Evolutionary conservation across 2,888 invertebrate species (phyloP).

Genomic region (Pyrochroa serraticornis): DNA sequence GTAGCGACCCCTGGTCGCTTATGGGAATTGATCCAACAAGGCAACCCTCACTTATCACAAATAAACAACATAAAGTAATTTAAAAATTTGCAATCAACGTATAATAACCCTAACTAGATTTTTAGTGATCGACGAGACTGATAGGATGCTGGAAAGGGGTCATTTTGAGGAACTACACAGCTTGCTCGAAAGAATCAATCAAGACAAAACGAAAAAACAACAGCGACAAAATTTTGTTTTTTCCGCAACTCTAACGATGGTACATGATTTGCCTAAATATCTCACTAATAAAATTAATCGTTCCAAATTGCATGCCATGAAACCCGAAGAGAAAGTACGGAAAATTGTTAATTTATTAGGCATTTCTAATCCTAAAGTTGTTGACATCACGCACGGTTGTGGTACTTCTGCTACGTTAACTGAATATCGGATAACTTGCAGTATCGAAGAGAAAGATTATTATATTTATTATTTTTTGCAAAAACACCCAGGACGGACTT

Average conservation of each 20-base stretch:
- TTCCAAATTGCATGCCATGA: slow-evolving; percentile 67
- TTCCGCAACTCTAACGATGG: slow-evolving; percentile 94
- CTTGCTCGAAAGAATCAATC: slow-evolving; percentile 80
- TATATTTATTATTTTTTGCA: slow-evolving; percentile 90
- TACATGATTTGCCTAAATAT: slow-evolving; percentile 83
- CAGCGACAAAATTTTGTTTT: slow-evolving; percentile 93
- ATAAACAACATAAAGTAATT: slow-evolving; percentile 71
- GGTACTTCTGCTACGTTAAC: slow-evolving; percentile 84
- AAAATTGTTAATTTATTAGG: slow-evolving; percentile 80
- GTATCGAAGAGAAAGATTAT: slow-evolving; percentile 84
- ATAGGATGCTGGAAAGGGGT: slow-evolving; percentile 95
- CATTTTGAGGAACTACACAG: slow-evolving; percentile 92
- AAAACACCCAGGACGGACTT: slow-evolving; percentile 85
- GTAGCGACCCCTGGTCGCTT: slow-evolving; percentile 97
- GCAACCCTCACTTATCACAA: slow-evolving; percentile 76
- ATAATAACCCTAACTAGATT: slow-evolving; percentile 64
- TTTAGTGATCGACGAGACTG: slow-evolving; percentile 97
- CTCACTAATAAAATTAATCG: slow-evolving; percentile 65
- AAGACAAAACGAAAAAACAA: slow-evolving; percentile 64
- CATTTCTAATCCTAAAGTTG: slow-evolving; percentile 87
- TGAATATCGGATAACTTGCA: slow-evolving; percentile 82
- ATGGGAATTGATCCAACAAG: slow-evolving; percentile 89
- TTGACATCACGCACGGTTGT: slow-evolving; percentile 85
- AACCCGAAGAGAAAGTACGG: slow-evolving; percentile 77
- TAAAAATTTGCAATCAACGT: neutral